A percentile compares a stretch with the other conserved stretches of the same genome.
These are phyloP conservation scores for Syrmaticus mikado DNA, from an alignment of 2,113 vertebrate species.

Conservation along the genomic window DNA sequence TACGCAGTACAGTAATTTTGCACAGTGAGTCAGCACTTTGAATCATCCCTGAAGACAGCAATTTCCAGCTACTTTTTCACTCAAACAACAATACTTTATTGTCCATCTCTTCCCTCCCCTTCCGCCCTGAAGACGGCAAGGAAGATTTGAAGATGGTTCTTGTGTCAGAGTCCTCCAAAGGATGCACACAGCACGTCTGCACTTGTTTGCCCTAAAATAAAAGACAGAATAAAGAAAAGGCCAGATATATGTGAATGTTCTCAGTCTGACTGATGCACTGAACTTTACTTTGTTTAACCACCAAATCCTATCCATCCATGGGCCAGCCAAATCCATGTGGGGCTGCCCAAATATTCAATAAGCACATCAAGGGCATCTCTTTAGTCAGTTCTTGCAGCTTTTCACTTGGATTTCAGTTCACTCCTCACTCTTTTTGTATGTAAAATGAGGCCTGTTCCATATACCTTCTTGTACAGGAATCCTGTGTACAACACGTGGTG, in stretches of 20 bases:
- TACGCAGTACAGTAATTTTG: accelerated
- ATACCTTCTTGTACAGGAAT: accelerated
- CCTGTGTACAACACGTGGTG: accelerated
- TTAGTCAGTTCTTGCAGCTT: neutral
- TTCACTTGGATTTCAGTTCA: neutral
- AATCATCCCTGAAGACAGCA: accelerated
- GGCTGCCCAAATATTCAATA: neutral
- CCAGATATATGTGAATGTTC: neutral
- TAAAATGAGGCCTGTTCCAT: neutral
- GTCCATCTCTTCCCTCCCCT: neutral
- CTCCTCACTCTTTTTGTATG: neutral
- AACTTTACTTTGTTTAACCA: neutral
- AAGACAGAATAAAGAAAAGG: neutral
- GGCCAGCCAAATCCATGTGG: neutral
- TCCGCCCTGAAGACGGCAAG: accelerated
- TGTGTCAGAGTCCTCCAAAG: neutral
- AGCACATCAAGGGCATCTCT: neutral
- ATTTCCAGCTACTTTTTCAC: neutral
- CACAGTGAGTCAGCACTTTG: accelerated
- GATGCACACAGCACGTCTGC: accelerated
- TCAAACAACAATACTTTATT: accelerated
- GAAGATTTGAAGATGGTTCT: neutral
- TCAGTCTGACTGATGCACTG: neutral
- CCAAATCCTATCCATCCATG: neutral
- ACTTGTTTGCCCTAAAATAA: neutral